Conservation (phyloP, 2,797 vertebrate genomes). For the Enteromius viviparus region DNA sequence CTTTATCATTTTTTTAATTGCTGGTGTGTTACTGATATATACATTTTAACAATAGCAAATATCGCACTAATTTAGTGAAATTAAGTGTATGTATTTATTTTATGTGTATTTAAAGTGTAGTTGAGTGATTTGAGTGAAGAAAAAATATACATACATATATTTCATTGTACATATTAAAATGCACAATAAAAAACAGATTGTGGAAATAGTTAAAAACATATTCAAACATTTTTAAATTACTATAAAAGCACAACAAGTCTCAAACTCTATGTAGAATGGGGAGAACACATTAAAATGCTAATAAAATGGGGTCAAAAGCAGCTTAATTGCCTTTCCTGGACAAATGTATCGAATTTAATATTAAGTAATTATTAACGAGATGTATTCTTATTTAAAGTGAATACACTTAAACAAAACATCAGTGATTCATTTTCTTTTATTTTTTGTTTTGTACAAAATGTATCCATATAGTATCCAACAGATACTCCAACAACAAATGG, state of each 20-base stretch:
- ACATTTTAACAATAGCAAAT: neutral
- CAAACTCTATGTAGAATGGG: neutral
- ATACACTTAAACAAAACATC: neutral
- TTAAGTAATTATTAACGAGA: neutral
- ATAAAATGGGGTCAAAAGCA: neutral
- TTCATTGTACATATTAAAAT: too few species aligned
- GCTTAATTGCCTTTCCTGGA: neutral
- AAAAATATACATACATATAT: too few species aligned
- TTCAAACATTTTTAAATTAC: too few species aligned
- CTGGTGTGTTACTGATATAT: neutral
- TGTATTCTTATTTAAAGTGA: neutral
- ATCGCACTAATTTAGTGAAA: neutral
- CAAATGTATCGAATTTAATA: neutral
- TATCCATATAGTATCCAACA: constrained; percentile 82
- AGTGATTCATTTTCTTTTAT: constrained; percentile 48
- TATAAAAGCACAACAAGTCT: too few species aligned
- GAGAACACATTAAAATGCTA: neutral
- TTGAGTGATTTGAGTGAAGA: neutral
- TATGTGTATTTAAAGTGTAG: too few species aligned
- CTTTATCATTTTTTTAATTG: neutral
- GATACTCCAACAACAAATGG: constrained; percentile 73
- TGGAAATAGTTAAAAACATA: too few species aligned
- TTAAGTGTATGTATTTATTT: neutral
- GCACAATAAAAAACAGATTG: too few species aligned
- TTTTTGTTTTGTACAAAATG: constrained; percentile 84